phyloP scores from a whole-genome alignment of 2,888 invertebrate genomes.

The Marronus borbonicus region DNA sequence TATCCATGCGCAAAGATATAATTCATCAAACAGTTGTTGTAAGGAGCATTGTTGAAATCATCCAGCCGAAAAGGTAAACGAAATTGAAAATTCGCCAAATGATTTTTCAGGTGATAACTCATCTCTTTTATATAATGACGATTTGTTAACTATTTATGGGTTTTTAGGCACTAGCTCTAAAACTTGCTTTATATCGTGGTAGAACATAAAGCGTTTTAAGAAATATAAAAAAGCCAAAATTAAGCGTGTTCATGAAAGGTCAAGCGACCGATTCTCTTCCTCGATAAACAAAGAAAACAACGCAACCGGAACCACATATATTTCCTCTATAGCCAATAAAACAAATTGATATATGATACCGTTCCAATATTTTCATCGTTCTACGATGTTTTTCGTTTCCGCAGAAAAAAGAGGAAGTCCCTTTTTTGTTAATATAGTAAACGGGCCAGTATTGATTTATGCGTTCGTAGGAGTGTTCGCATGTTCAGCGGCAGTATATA shows the following conservation, averaged over 20 bases:
- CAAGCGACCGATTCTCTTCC: background rate
- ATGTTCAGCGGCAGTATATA: conserved; percentile 48
- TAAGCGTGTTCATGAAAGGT: conserved; percentile 2
- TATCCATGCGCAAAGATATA: no score
- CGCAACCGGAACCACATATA: conserved; percentile 22
- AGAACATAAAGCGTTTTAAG: background rate
- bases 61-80: no score
- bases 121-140: no score
- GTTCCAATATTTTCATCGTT: conserved; percentile 40
- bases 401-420: conserved; percentile 13
- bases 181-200: background rate
- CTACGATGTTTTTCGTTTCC: conserved; percentile 9
- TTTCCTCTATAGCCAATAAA: conserved; percentile 42
- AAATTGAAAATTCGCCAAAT: no score
- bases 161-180: no score
- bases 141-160: no score
- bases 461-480: conserved; percentile 26
- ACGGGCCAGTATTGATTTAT: conserved; percentile 43
- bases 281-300: conserved; percentile 16
- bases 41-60: no score
- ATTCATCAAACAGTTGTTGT: no score
- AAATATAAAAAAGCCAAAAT: background rate
- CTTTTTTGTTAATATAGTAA: conserved; percentile 26
- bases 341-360: conserved; percentile 45
- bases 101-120: no score